Conservation (phyloP, 2,797 vertebrate species). For the Manis javanica region DNA sequence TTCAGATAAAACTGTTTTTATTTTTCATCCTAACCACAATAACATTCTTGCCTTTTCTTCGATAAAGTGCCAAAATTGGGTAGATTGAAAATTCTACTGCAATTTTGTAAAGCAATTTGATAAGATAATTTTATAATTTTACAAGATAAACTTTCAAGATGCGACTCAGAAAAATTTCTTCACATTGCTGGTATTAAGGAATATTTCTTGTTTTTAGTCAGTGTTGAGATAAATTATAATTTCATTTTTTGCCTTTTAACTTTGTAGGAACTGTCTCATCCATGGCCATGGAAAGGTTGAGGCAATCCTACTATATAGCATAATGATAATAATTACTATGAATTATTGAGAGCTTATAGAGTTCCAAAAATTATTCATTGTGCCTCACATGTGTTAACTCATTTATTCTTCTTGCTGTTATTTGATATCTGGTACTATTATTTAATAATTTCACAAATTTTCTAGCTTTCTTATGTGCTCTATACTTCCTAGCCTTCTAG, state of each 20-base stretch:
- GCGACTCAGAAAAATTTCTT: background rate
- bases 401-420: background rate
- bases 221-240: background rate
- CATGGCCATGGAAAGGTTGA: background rate
- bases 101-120: background rate
- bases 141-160: background rate
- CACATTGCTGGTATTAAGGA: background rate
- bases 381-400: background rate
- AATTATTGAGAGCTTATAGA: background rate
- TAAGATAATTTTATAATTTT: background rate
- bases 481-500: background rate
- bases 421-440: background rate
- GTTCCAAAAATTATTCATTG: background rate
- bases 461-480: background rate
- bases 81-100: conserved; percentile 31
- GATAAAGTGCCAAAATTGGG: background rate
- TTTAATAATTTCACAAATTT: background rate
- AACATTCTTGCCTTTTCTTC: background rate
- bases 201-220: background rate
- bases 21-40: conserved; percentile 5
- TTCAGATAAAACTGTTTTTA: conserved; percentile 2
- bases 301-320: background rate
- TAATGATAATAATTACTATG: background rate
- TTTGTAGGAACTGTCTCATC: background rate
- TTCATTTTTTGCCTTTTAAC: background rate